Conservation (phyloP, 2,797 vertebrate species). For the Pterois miles region DNA sequence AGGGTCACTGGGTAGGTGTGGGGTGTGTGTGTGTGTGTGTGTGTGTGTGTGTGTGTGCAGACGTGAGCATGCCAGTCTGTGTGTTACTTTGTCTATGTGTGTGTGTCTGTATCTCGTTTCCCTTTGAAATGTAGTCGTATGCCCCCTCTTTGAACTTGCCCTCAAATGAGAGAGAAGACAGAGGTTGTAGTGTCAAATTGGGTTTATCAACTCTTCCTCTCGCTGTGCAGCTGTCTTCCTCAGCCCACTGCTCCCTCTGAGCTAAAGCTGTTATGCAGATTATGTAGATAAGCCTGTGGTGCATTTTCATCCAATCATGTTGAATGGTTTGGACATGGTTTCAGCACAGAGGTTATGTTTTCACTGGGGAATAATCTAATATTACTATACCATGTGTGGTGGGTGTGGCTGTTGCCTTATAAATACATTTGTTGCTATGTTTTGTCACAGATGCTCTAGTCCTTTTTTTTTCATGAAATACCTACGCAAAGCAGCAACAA, state of each 20-base stretch:
- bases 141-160: slow-evolving; percentile 74
- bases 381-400: not conserved
- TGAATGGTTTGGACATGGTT: slow-evolving; percentile 34
- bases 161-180: slow-evolving; percentile 49
- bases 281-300: slow-evolving; percentile 31
- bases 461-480: slow-evolving; percentile 1
- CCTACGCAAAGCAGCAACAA: not conserved
- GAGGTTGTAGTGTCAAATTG: slow-evolving; percentile 19
- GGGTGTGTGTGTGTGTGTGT: not conserved
- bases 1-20: slow-evolving; percentile 89
- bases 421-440: not conserved
- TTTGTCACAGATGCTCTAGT: not conserved
- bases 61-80: slow-evolving; percentile 17
- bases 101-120: slow-evolving; percentile 58
- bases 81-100: slow-evolving; percentile 3
- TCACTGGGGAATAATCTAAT: slow-evolving; percentile 4
- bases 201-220: slow-evolving; percentile 42
- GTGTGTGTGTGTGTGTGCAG: not conserved
- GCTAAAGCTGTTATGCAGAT: slow-evolving; percentile 52
- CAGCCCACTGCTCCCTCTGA: slow-evolving; percentile 28
- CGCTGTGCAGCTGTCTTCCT: slow-evolving; percentile 54
- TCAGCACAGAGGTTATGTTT: slow-evolving; percentile 23
- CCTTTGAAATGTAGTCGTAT: slow-evolving; percentile 66
- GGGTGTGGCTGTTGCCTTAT: not conserved
- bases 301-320: slow-evolving; percentile 35